Conservation (phyloP, 2,888 invertebrate species). For the Seira ritae region DNA sequence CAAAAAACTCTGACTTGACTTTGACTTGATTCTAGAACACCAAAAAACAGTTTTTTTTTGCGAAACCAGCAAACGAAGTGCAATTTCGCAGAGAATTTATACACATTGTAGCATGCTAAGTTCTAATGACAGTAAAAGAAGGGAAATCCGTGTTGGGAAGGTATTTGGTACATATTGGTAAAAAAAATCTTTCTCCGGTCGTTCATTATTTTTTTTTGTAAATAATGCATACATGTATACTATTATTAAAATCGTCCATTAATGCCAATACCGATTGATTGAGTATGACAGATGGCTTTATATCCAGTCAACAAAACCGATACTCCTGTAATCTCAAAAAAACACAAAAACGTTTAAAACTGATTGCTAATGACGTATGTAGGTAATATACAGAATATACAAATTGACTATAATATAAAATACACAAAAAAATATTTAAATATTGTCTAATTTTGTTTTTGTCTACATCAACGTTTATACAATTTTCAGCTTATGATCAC, state of each 20-base stretch:
- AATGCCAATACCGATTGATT: neutral
- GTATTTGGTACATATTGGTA: neutral
- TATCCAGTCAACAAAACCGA: conserved; percentile 59
- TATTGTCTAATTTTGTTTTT: conserved; percentile 24
- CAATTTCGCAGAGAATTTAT: neutral
- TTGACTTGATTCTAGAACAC: no score
- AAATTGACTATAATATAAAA: conserved; percentile 46
- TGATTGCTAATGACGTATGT: no score
- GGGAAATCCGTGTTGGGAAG: neutral
- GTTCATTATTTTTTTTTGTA: neutral
- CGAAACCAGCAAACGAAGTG: no score
- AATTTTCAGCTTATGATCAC: conserved; percentile 40
- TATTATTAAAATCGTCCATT: no score
- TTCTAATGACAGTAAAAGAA: neutral
- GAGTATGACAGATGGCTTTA: conserved; percentile 45
- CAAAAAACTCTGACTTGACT: no score
- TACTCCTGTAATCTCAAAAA: conserved; percentile 62
- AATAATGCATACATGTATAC: conserved; percentile 4
- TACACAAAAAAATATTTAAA: conserved; percentile 32
- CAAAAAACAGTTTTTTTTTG: neutral
- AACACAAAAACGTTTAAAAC: conserved; percentile 64
- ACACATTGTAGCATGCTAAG: neutral
- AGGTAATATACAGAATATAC: no score
- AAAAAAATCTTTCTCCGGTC: neutral
- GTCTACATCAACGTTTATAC: conserved; percentile 9